A percentile compares a stretch with the other conserved stretches of the same genome.
These are phyloP conservation scores for Catocala sponsa DNA, from an alignment of 2,888 invertebrate genomes.

Conservation along the genomic window DNA sequence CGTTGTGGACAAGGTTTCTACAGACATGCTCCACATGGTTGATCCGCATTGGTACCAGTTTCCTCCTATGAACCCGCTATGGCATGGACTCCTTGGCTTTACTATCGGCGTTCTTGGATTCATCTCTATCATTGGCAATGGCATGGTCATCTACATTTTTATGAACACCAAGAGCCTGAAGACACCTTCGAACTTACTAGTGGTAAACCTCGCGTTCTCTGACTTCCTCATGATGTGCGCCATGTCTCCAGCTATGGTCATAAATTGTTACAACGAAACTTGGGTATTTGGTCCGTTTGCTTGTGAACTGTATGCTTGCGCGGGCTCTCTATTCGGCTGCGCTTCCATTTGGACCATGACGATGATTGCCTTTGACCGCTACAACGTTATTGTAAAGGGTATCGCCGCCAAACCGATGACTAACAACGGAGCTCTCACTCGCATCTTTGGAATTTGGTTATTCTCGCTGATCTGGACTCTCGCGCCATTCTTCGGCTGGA, in stretches of 20 bases:
- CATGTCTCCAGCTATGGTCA: slow-evolving; percentile 94
- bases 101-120: slow-evolving; percentile 92
- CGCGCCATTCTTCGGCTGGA: slow-evolving; percentile 96
- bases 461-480: slow-evolving; percentile 94
- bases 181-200: slow-evolving; percentile 96
- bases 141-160: slow-evolving; percentile 93
- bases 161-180: slow-evolving; percentile 91
- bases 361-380: slow-evolving; percentile 96
- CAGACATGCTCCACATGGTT: slow-evolving; percentile 92
- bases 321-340: slow-evolving; percentile 96
- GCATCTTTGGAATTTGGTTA: slow-evolving; percentile 93
- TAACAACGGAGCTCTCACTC: slow-evolving; percentile 92
- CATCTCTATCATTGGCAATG: slow-evolving; percentile 91
- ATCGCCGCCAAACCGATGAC: slow-evolving; percentile 95
- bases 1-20: slow-evolving; percentile 93
- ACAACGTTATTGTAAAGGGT: slow-evolving; percentile 97
- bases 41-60: slow-evolving; percentile 96
- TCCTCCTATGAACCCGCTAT: slow-evolving; percentile 95
- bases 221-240: slow-evolving; percentile 96
- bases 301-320: slow-evolving; percentile 95
- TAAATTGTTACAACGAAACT: slow-evolving; percentile 94
- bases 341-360: slow-evolving; percentile 98
- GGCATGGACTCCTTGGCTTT: slow-evolving; percentile 94
- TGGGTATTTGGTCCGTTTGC: slow-evolving; percentile 92
- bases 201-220: slow-evolving; percentile 96